Evolutionary conservation across 2,797 vertebrate species (phyloP).

Genomic region (Anguilla pacifica): DNA sequence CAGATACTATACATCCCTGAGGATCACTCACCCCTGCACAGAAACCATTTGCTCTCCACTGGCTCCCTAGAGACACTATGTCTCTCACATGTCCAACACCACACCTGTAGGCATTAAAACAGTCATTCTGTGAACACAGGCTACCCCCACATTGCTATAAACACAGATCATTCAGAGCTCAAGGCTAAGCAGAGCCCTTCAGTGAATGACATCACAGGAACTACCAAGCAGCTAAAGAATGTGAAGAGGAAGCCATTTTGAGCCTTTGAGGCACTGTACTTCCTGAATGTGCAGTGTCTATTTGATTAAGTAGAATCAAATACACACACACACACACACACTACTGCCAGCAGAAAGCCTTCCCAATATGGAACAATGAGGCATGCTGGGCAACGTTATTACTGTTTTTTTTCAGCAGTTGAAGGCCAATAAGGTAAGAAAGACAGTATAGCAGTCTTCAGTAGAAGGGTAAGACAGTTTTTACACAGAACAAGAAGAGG

Average conservation of each 20-base stretch:
- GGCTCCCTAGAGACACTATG: neutral
- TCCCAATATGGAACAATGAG: too few species aligned
- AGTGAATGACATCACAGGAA: constrained; percentile 26
- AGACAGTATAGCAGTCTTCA: neutral
- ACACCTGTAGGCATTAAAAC: constrained; percentile 30
- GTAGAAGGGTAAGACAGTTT: neutral
- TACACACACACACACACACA: neutral
- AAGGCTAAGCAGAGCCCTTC: neutral
- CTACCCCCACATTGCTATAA: constrained; percentile 14
- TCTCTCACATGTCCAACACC: constrained; percentile 7
- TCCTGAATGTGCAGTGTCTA: neutral
- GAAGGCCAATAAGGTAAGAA: neutral
- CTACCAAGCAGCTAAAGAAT: constrained; percentile 15
- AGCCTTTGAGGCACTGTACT: constrained; percentile 3
- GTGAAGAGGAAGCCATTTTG: constrained; percentile 16
- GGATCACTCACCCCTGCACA: neutral
- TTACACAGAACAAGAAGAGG: neutral
- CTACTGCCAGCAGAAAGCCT: neutral
- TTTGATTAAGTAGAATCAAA: neutral
- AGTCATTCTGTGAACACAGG: constrained; percentile 10
- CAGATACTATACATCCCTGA: constrained; percentile 14
- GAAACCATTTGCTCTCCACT: constrained; percentile 18
- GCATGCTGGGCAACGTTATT: neutral
- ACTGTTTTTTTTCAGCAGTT: neutral
- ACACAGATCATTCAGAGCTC: constrained; percentile 14